These are phyloP conservation scores for Notarius quadriscutis DNA, from an alignment of 2,113 vertebrate genomes.

Conservation along the genomic window DNA sequence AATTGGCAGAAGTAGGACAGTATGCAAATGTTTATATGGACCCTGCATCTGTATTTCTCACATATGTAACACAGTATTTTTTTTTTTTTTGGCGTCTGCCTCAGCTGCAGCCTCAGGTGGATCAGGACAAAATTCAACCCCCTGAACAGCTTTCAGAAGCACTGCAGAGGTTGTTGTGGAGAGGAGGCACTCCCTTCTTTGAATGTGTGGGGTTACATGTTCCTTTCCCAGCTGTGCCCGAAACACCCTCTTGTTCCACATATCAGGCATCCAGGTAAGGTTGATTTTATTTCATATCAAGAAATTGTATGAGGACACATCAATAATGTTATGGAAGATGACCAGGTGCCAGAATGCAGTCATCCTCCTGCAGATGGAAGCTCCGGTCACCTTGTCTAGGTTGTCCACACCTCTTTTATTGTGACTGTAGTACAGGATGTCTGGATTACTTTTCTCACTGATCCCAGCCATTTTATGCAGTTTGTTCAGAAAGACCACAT, in stretches of 20 bases:
- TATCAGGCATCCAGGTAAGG: neutral
- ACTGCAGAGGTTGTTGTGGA: neutral
- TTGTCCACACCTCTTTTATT: constrained; percentile 48
- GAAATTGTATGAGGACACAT: constrained; percentile 43
- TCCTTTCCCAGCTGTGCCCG: constrained; percentile 25
- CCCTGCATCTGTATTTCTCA: too few relatives aligned
- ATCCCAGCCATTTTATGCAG: constrained; percentile 6
- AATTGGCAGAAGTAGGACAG: too few relatives aligned
- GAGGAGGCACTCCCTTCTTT: neutral
- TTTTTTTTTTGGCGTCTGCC: neutral
- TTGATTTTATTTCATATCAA: constrained; percentile 33
- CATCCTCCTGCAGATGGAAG: constrained; percentile 32
- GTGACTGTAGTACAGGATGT: constrained; percentile 44
- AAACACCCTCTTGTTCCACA: constrained; percentile 4
- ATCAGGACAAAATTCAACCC: neutral
- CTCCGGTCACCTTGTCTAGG: constrained; percentile 29
- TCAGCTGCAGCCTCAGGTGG: constrained; percentile 13
- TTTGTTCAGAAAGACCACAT: constrained; percentile 26
- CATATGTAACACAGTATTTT: too few relatives aligned
- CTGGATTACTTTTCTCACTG: constrained; percentile 27
- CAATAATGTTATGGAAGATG: constrained; percentile 31
- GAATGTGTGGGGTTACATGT: constrained; percentile 14
- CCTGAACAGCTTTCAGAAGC: neutral
- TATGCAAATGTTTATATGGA: too few relatives aligned
- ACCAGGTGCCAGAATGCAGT: constrained; percentile 27